Conservation (phyloP, 2,797 vertebrate species). For the Phataginus tricuspis region DNA sequence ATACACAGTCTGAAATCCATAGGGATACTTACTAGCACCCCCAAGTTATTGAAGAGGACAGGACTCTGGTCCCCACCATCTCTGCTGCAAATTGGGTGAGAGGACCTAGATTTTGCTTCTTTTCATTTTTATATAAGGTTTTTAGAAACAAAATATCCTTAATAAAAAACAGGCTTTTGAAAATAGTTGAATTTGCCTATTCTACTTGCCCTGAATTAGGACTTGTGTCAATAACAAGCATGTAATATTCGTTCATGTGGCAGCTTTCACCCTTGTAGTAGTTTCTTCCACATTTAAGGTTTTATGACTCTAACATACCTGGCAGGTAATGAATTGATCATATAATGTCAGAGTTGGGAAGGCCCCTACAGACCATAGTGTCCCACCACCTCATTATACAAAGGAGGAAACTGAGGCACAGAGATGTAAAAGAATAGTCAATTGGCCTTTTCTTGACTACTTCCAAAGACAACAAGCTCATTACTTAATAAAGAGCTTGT, state of each 20-base stretch:
- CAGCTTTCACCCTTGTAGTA: neutral
- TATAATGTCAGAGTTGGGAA: neutral
- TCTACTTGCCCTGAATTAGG: neutral
- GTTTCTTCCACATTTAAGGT: neutral
- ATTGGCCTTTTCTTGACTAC: neutral
- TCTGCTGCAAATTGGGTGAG: neutral
- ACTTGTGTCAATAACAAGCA: neutral
- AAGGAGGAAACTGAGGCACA: neutral
- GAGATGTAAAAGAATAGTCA: neutral
- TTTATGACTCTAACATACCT: neutral
- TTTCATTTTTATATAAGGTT: slow-evolving; percentile 16
- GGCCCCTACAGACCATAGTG: neutral
- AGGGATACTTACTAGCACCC: neutral
- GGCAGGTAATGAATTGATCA: neutral
- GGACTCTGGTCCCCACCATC: neutral
- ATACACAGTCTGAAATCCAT: neutral
- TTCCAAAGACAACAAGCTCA: neutral
- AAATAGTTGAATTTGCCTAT: slow-evolving; percentile 5
- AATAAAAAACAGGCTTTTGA: neutral
- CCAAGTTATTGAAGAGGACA: neutral
- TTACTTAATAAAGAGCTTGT: neutral
- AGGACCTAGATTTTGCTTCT: neutral
- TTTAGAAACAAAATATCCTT: neutral
- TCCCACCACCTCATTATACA: neutral
- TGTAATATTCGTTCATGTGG: neutral